Conservation (phyloP, 2,888 invertebrate genomes). For the Meliscaeva auricollis region DNA sequence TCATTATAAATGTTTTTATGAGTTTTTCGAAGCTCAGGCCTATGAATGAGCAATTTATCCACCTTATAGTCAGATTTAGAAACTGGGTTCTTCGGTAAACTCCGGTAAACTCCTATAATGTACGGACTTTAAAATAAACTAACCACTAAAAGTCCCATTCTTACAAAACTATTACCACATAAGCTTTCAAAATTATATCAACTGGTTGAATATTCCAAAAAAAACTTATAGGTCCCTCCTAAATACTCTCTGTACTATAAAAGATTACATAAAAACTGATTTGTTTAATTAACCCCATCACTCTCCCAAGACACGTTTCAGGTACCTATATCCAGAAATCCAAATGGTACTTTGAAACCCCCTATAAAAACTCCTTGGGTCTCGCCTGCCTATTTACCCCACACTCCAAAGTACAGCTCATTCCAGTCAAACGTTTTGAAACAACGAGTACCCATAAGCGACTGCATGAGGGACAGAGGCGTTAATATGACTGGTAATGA, state of each 20-base stretch:
- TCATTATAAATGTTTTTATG: no score
- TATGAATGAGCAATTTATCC: no score
- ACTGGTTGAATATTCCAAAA: not conserved
- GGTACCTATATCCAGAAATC: not conserved
- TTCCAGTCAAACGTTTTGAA: conserved; percentile 60
- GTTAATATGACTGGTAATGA: conserved; percentile 80
- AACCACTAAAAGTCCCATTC: not conserved
- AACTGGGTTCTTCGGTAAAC: no score
- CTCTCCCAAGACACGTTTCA: not conserved
- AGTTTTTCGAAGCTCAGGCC: no score
- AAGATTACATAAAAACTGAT: not conserved
- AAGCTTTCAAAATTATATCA: not conserved
- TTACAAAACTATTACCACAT: not conserved
- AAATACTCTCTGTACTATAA: not conserved
- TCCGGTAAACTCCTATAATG: no score
- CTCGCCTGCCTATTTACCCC: not conserved
- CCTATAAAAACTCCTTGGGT: not conserved
- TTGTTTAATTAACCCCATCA: conserved; percentile 13
- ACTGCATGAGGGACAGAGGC: conserved; percentile 64
- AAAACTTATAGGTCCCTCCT: not conserved
- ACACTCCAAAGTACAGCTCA: conserved; percentile 48
- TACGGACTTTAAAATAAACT: no score
- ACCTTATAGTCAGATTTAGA: no score
- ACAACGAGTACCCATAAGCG: conserved; percentile 50
- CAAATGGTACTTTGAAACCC: conserved; percentile 8